Conservation (phyloP, 2,888 invertebrate species). For the Thecophora atra region DNA sequence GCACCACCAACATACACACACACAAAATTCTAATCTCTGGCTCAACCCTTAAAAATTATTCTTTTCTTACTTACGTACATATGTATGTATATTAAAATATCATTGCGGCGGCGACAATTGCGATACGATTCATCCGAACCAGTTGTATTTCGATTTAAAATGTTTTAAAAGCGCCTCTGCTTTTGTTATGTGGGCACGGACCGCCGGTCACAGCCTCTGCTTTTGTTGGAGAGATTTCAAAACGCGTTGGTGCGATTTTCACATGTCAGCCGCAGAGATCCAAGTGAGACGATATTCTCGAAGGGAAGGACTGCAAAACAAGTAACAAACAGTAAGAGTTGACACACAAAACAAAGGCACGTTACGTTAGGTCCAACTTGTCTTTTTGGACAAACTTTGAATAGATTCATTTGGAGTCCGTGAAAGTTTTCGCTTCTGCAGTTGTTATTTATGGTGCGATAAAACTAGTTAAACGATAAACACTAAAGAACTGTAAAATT, state of each 20-base stretch:
- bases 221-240: slow-evolving; percentile 23
- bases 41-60: neutral
- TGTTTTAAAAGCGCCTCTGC: slow-evolving; percentile 12
- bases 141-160: slow-evolving; percentile 23
- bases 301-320: neutral
- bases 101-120: slow-evolving; percentile 12
- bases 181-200: slow-evolving; percentile 7
- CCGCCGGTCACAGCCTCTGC: too few relatives aligned
- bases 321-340: neutral
- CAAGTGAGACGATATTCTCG: slow-evolving; percentile 42
- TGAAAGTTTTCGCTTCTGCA: too few relatives aligned
- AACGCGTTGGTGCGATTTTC: slow-evolving; percentile 30
- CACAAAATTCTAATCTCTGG: neutral
- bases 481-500: too few relatives aligned
- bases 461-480: too few relatives aligned
- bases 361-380: neutral
- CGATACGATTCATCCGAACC: slow-evolving; percentile 20
- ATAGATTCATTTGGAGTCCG: too few relatives aligned
- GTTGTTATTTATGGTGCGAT: too few relatives aligned
- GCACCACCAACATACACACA: neutral
- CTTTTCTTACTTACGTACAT: neutral
- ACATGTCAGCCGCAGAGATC: slow-evolving; percentile 49
- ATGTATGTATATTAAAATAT: neutral
- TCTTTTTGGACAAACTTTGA: neutral
- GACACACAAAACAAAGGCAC: neutral